Base-by-base conservation (phyloP, 2,113 vertebrate genomes). In the Gadus macrocephalus region DNA sequence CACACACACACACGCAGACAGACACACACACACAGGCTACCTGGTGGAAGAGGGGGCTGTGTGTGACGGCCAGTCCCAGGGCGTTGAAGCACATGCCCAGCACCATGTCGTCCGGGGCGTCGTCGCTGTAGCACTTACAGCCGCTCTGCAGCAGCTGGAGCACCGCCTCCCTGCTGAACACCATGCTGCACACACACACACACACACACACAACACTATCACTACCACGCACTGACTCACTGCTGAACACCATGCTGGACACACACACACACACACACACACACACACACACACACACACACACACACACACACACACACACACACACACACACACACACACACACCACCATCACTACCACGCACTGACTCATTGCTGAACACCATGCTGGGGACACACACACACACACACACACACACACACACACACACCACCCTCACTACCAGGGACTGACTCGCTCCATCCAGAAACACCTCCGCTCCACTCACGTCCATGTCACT, bases 21-120 rank as follows among this genome's bases (percentile, higher is more conserved):
- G 9, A 58, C 55, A 58, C 55, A 6, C 55, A 58, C 55, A 58
- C 15, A 17, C 53, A 11, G 7, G n/a, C 55, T 20, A 91, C 91
- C 96, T 99, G 97, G 83, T 99, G 97, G 82, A 99, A 99, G 60
- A 98, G 95, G 0, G 96, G 91, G 66, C 96, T 97, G 81, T 99
- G 97, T 2, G 94, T 99, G 83, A 95, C 86, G 0, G 95, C 91
- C 56, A 98, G 82, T 19, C 92, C 93, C n/a, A 99, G 85, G n/a
- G 95, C 93, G 38, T 93, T 95, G 85, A 97, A 93, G 80, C 97
- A 99, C 97, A 99, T 98, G 14, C 96, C 97, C 83, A 99, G 91
- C 71, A 99, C 96, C 97, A 99, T 99, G 81, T 99, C 97, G 62
- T 99, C 96, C 0, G 97, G 97, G 0, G 97, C 96, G 0, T 97